Evolutionary conservation across 2,113 vertebrate genomes (phyloP).

Genomic region (Archocentrus centrarchus): DNA sequence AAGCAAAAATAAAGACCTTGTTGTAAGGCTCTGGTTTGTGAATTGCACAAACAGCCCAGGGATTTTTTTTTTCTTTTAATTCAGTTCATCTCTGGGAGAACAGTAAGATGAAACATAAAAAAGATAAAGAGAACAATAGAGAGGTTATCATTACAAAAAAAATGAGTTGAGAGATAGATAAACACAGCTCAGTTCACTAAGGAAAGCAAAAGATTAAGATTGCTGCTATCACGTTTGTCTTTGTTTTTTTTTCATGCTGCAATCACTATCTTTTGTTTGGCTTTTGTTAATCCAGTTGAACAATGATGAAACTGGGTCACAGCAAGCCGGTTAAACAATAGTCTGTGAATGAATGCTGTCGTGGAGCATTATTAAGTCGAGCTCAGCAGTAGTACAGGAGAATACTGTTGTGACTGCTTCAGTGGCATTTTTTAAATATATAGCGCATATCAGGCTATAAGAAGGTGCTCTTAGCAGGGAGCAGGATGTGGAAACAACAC

Average conservation of each 20-base stretch:
- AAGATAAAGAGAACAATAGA: slow-evolving; percentile 1
- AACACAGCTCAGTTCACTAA: neutral
- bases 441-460: neutral
- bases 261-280: slow-evolving; percentile 50
- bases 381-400: neutral
- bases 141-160: neutral
- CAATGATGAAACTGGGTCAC: slow-evolving; percentile 49
- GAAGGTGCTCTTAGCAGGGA: neutral
- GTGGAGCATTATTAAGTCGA: neutral
- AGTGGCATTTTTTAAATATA: neutral
- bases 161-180: neutral
- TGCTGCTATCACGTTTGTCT: slow-evolving; percentile 6
- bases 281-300: slow-evolving; percentile 53
- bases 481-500: neutral
- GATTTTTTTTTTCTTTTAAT: neutral
- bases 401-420: neutral
- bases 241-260: slow-evolving; percentile 16
- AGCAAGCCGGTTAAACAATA: slow-evolving; percentile 44
- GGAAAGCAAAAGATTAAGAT: slow-evolving; percentile 12
- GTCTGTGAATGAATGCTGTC: slow-evolving; percentile 36
- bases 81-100: neutral
- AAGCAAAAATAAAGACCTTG: neutral
- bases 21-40: neutral
- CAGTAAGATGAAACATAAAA: slow-evolving; percentile 5
- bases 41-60: neutral